Conservation (phyloP, 2,113 vertebrate species). For the Theristicus caerulescens region DNA sequence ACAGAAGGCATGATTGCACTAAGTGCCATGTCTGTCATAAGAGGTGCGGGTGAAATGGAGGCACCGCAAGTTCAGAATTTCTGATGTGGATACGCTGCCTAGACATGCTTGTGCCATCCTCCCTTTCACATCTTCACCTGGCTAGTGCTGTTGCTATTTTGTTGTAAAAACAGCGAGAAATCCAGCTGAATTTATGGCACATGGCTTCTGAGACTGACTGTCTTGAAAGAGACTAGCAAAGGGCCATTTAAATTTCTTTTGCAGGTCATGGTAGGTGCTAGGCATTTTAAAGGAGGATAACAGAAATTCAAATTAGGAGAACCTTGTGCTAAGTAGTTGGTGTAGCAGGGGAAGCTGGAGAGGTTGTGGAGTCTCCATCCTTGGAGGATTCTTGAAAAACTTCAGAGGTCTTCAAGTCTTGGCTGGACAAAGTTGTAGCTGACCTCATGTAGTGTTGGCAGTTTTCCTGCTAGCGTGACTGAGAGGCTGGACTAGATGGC, state of each 20-base stretch:
- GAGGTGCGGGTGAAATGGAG: neutral
- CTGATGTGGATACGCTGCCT: neutral
- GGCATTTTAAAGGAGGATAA: neutral
- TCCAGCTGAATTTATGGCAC: neutral
- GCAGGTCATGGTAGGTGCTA: neutral
- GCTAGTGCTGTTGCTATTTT: neutral
- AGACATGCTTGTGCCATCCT: neutral
- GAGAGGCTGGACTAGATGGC: neutral
- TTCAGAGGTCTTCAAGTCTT: neutral
- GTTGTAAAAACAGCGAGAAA: neutral
- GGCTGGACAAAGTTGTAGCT: neutral
- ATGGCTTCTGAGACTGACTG: rapidly evolving
- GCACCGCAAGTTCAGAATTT: neutral
- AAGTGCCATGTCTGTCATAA: neutral
- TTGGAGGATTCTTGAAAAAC: neutral
- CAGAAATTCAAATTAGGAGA: neutral
- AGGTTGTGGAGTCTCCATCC: neutral
- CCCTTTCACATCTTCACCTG: neutral
- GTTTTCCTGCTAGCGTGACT: neutral
- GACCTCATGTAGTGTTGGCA: neutral
- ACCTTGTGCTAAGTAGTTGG: neutral
- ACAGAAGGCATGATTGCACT: neutral
- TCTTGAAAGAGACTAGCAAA: neutral
- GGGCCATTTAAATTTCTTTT: neutral
- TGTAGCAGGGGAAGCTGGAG: neutral